phyloP scores from a whole-genome alignment of 2,113 vertebrate genomes.

The Leptobrachium leishanense region DNA sequence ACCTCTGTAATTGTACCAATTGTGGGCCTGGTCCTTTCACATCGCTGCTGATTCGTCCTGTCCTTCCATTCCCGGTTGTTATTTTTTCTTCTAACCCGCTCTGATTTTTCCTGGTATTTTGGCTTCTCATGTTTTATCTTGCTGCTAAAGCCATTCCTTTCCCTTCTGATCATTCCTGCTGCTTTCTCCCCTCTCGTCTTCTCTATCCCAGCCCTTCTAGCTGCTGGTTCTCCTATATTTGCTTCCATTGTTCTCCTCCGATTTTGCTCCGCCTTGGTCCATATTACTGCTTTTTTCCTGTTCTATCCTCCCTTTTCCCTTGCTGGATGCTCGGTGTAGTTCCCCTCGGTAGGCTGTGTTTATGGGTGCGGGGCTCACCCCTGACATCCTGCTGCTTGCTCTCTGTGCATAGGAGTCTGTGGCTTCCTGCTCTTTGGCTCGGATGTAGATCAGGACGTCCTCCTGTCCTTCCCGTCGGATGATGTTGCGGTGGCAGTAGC shows the following conservation, averaged over 20 bases:
- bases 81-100: no score
- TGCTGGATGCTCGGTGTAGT: background rate
- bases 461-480: slow-evolving; percentile 90
- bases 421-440: slow-evolving; percentile 92
- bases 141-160: background rate
- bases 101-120: no score
- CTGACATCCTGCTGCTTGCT: background rate
- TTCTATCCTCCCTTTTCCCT: background rate
- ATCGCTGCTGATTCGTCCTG: no score
- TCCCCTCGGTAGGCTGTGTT: background rate
- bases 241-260: background rate
- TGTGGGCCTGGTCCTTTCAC: no score
- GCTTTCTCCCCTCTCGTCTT: background rate
- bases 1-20: no score
- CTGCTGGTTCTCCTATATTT: background rate
- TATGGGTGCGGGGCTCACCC: background rate
- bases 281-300: background rate
- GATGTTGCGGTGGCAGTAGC: slow-evolving; percentile 90
- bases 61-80: no score
- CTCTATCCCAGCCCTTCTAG: background rate
- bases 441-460: slow-evolving; percentile 82
- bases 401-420: slow-evolving; percentile 77
- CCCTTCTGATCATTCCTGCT: background rate
- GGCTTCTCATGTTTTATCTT: no score
- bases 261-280: background rate